A percentile compares a stretch with the other conserved stretches of the same genome.
These are phyloP conservation scores for Graptemys geographica DNA, from an alignment of 2,797 vertebrate species.

Conservation along the genomic window DNA sequence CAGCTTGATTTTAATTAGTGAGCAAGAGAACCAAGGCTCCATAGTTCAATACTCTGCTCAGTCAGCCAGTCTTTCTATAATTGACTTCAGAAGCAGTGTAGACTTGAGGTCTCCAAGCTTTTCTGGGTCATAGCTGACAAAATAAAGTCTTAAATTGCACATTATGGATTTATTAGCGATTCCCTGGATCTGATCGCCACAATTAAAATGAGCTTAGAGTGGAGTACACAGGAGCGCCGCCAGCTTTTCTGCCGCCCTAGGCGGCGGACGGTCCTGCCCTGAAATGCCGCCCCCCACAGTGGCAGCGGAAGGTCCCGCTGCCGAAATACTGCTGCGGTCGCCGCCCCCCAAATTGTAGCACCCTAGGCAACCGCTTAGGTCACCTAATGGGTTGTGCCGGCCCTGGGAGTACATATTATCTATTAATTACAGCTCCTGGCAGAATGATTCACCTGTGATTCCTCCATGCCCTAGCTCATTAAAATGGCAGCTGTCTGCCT, in stretches of 20 bases:
- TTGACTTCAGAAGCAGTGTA: background rate
- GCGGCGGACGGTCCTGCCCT: too few relatives aligned
- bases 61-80: background rate
- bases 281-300: too few relatives aligned
- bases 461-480: background rate
- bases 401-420: background rate
- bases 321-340: too few relatives aligned
- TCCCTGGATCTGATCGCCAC: constrained; percentile 25
- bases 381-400: too few relatives aligned
- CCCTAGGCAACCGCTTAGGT: too few relatives aligned
- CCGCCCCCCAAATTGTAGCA: too few relatives aligned
- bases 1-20: fast-evolving
- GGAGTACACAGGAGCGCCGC: background rate
- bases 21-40: background rate
- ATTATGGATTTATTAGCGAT: background rate
- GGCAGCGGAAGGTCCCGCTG: too few relatives aligned
- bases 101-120: background rate
- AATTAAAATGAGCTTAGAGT: constrained; percentile 11
- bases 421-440: background rate
- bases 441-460: constrained; percentile 8
- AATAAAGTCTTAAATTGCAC: constrained; percentile 34
- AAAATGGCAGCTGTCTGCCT: background rate
- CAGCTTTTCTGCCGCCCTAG: too few relatives aligned
- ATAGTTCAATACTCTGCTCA: background rate
- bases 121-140: background rate